A percentile compares a stretch with the other conserved stretches of the same genome.
phyloP scores from a whole-genome alignment of 2,113 vertebrate genomes.

The Gorilla gorilla region DNA sequence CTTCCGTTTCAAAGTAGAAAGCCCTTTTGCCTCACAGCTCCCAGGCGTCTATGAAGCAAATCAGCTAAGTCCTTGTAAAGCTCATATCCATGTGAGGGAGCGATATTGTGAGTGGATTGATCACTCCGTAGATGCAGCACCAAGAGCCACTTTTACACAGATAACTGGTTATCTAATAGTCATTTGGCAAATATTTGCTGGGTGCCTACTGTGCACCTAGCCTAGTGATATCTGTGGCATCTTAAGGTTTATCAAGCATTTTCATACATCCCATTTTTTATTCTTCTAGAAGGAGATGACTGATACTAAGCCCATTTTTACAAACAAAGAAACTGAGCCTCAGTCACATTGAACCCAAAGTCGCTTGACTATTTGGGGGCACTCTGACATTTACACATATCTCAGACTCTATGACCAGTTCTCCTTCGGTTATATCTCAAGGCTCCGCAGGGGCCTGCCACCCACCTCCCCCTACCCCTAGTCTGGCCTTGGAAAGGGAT shows the following conservation, averaged over 20 bases:
- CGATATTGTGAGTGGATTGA: accelerated
- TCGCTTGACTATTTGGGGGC: neutral
- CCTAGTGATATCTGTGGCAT: neutral
- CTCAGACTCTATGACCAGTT: neutral
- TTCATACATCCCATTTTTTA: no score
- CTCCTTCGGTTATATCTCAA: neutral
- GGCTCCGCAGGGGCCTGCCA: neutral
- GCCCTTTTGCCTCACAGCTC: neutral
- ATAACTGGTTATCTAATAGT: neutral
- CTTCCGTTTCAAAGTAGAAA: neutral
- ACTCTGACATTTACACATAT: neutral
- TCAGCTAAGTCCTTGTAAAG: neutral
- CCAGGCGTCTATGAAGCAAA: accelerated
- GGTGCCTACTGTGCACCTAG: neutral
- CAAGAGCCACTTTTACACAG: accelerated
- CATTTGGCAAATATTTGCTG: neutral
- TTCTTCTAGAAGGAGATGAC: neutral
- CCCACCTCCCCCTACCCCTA: accelerated
- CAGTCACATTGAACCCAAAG: neutral
- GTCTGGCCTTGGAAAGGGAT: no score
- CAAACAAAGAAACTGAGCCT: neutral
- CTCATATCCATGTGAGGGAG: accelerated
- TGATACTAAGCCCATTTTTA: neutral
- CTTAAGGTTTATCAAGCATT: neutral
- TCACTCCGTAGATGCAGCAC: accelerated